A percentile compares a stretch with the other conserved stretches of the same genome.
Evolutionary conservation across 1,140 invertebrate genomes (phyloP).

Genomic region (Cheumatopsyche charites): DNA sequence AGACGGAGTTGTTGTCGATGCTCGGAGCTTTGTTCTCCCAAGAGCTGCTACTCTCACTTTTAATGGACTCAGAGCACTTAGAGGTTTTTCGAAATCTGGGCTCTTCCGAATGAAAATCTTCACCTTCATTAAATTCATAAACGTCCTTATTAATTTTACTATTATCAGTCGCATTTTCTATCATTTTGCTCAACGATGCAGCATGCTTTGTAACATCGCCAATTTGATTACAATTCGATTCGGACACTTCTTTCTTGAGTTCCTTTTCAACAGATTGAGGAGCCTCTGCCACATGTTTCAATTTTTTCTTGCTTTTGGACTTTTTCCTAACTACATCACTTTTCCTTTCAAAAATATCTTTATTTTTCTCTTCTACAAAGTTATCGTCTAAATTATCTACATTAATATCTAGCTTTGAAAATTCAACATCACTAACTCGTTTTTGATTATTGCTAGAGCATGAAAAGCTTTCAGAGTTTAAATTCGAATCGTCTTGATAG

Average conservation of each 20-base stretch:
- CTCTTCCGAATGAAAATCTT: constrained; percentile 45
- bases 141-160: constrained; percentile 53
- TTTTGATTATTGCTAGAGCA: constrained; percentile 23
- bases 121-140: constrained; percentile 60
- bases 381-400: constrained; percentile 37
- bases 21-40: constrained; percentile 56
- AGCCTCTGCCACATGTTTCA: constrained; percentile 21
- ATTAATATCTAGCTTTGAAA: constrained; percentile 39
- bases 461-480: constrained; percentile 15
- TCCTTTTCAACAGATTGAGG: not conserved
- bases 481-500: constrained; percentile 46
- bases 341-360: constrained; percentile 38
- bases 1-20: constrained; percentile 51
- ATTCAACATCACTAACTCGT: constrained; percentile 18
- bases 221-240: constrained; percentile 9
- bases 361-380: constrained; percentile 28
- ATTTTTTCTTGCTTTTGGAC: constrained; percentile 43
- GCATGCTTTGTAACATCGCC: not conserved
- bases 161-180: constrained; percentile 36
- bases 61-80: constrained; percentile 41
- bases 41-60: constrained; percentile 56
- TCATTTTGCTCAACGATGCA: not conserved
- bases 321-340: constrained; percentile 40
- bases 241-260: not conserved
- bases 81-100: constrained; percentile 42